Evolutionary conservation across 2,888 invertebrate genomes (phyloP).

Genomic region (Andrena chrysosceles): DNA sequence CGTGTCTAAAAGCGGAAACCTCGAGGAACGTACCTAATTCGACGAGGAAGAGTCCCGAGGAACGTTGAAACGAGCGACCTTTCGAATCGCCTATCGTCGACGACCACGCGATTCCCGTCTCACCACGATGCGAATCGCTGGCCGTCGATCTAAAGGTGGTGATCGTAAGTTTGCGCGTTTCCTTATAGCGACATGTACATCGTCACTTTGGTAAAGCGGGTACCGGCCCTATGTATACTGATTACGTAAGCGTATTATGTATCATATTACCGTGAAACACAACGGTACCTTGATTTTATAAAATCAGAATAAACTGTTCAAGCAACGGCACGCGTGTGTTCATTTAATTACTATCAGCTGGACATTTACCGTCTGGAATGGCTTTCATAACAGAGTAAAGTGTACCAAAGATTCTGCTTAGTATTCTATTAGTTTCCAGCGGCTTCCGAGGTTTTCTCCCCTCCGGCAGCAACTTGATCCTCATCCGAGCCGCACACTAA

Average conservation of each 20-base stretch:
- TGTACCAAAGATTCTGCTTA: conserved; percentile 3
- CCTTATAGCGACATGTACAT: conserved; percentile 57
- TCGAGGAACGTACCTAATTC: conserved; percentile 1
- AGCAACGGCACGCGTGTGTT: conserved; percentile 65
- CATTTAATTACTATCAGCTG: conserved; percentile 3
- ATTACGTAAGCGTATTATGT: conserved; percentile 55
- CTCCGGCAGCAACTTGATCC: conserved; percentile 86
- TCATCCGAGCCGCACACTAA: conserved; percentile 88
- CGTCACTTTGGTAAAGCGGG: conserved; percentile 69
- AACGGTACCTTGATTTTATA: conserved; percentile 81
- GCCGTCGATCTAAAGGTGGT: conserved; percentile 66
- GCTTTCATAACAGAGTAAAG: background rate
- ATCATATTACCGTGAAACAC: conserved; percentile 49
- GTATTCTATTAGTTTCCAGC: conserved; percentile 15
- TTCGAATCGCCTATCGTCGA: conserved; percentile 65
- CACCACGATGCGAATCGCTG: conserved; percentile 79
- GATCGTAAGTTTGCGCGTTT: conserved; percentile 69
- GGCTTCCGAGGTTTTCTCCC: conserved; percentile 36
- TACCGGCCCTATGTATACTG: conserved; percentile 53
- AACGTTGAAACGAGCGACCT: conserved; percentile 40
- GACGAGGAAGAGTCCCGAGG: background rate
- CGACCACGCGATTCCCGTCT: conserved; percentile 72
- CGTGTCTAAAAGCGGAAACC: background rate
- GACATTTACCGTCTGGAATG: background rate
- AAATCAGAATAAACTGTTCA: conserved; percentile 81